Percentiles rank a stretch among this genome's conserved stretches.
phyloP scores from a whole-genome alignment of 2,888 invertebrate species.

The Phengaris alcon region DNA sequence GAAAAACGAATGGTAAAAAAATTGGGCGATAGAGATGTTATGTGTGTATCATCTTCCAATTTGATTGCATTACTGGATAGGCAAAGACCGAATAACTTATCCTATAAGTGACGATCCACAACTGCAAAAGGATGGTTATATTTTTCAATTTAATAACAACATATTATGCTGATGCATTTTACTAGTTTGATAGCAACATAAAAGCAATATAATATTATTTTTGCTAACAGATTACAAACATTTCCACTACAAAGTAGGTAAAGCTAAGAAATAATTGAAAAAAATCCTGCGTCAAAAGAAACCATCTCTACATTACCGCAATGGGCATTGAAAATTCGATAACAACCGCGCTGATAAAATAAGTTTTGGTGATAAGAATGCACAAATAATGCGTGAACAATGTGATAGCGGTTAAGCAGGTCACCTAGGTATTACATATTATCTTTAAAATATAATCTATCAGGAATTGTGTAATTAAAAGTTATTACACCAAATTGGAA shows the following conservation, averaged over 20 bases:
- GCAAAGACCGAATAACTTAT: too few relatives aligned
- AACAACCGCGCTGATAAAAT: not conserved
- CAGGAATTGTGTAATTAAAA: not conserved
- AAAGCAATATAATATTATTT: not conserved
- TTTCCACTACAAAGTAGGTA: not conserved
- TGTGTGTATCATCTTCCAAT: too few relatives aligned
- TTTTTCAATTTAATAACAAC: too few relatives aligned
- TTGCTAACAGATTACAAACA: not conserved
- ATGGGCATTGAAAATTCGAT: not conserved
- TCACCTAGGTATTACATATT: not conserved
- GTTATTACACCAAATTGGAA: not conserved
- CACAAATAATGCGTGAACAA: not conserved
- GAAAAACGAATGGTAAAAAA: too few relatives aligned
- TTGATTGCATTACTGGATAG: too few relatives aligned
- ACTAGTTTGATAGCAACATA: not conserved
- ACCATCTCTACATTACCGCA: not conserved
- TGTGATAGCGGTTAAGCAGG: not conserved
- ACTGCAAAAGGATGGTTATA: too few relatives aligned
- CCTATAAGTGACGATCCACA: too few relatives aligned
- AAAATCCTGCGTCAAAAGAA: not conserved
- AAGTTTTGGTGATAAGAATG: constrained; percentile 11
- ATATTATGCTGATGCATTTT: not conserved
- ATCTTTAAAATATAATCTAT: not conserved
- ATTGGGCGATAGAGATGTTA: too few relatives aligned
- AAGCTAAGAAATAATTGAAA: not conserved